A percentile compares a stretch with the other conserved stretches of the same genome.
Evolutionary conservation across 2,888 invertebrate species (phyloP).

Genomic region (Opisthograptis luteolata): DNA sequence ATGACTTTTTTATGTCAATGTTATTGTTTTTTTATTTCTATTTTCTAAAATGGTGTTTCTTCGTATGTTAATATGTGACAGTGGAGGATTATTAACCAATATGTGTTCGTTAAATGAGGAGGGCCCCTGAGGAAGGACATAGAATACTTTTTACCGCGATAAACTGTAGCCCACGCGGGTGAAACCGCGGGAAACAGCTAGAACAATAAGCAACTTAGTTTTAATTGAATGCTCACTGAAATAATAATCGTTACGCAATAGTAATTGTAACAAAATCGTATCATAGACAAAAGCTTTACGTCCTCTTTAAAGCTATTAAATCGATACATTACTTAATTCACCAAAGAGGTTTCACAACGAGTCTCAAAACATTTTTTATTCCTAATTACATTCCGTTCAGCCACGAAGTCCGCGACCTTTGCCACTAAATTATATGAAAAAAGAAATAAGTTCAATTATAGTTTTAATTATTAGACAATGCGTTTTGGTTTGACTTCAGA

Average conservation of each 20-base stretch:
- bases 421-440: slow-evolving; percentile 16
- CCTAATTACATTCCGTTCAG: slow-evolving; percentile 24
- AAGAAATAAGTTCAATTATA: slow-evolving; percentile 34
- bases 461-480: slow-evolving; percentile 37
- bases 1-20: too few species aligned
- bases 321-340: slow-evolving; percentile 5
- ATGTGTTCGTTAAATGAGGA: too few species aligned
- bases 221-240: background rate
- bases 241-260: background rate
- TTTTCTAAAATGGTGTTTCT: too few species aligned
- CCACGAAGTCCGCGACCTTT: slow-evolving; percentile 36
- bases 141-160: too few species aligned
- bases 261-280: slow-evolving; percentile 11
- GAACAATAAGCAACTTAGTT: too few species aligned
- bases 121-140: too few species aligned
- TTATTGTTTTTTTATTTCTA: too few species aligned
- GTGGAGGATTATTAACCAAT: too few species aligned
- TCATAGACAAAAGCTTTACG: slow-evolving; percentile 15
- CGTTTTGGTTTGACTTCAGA: slow-evolving; percentile 22
- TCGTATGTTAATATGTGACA: too few species aligned
- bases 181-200: too few species aligned
- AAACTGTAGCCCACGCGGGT: too few species aligned
- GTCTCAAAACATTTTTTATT: slow-evolving; percentile 20
- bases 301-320: slow-evolving; percentile 6
- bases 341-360: slow-evolving; percentile 24